Conservation (phyloP, 2,113 vertebrate genomes). For the Crotalus helleri region DNA sequence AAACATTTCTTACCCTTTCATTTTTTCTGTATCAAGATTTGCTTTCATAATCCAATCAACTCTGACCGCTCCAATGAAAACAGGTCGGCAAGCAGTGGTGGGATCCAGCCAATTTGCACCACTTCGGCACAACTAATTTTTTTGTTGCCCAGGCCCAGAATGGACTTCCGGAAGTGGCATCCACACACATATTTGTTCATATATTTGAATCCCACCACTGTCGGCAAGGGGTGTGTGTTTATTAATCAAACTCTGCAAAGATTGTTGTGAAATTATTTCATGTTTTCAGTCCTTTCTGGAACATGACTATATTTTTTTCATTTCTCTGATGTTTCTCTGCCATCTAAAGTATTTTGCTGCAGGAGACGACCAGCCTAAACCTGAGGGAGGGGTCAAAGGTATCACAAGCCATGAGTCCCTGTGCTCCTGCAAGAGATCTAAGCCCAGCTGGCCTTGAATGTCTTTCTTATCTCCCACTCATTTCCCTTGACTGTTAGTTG, state of each 20-base stretch:
- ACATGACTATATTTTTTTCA: neutral
- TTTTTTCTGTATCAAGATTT: constrained; percentile 25
- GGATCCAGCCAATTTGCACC: too few relatives aligned
- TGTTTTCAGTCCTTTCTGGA: neutral
- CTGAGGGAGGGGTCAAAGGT: too few relatives aligned
- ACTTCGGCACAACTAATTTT: too few relatives aligned
- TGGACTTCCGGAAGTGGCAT: too few relatives aligned
- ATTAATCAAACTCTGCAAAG: neutral
- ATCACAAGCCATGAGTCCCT: too few relatives aligned
- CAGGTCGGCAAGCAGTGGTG: neutral
- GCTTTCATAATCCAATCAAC: constrained; percentile 16
- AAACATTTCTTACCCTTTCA: constrained; percentile 4
- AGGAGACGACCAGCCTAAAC: neutral
- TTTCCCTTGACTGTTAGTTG: too few relatives aligned
- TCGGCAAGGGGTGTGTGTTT: neutral
- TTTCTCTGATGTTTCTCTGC: neutral
- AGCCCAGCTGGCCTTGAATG: too few relatives aligned
- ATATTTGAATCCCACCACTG: too few relatives aligned
- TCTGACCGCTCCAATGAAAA: constrained; percentile 4
- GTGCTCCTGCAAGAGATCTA: too few relatives aligned
- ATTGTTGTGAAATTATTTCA: neutral
- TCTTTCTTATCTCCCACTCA: too few relatives aligned
- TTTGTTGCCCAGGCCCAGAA: too few relatives aligned
- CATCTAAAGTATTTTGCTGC: neutral
- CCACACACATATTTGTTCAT: too few relatives aligned